These are phyloP conservation scores for Halcyon senegalensis DNA, from an alignment of 2,113 vertebrate genomes.

Conservation along the genomic window DNA sequence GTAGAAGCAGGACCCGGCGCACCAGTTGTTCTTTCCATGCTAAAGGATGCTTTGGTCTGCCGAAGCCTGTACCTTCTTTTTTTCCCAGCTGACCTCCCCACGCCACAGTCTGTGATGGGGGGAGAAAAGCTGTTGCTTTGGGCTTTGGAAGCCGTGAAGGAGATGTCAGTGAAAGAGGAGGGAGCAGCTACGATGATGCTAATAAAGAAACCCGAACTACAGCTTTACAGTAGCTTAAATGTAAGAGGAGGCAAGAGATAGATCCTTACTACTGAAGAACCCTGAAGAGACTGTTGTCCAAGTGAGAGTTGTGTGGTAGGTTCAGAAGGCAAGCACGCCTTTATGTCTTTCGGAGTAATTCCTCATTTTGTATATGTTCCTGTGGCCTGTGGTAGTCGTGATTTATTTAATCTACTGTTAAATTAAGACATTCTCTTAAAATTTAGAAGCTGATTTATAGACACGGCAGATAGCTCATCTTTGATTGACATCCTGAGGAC, in stretches of 20 bases:
- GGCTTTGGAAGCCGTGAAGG: neutral
- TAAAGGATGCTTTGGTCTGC: neutral
- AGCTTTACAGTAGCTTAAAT: neutral
- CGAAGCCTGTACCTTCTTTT: neutral
- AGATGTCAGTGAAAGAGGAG: neutral
- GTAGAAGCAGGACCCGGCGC: neutral
- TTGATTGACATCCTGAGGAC: slow-evolving; percentile 10
- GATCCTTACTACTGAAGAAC: neutral
- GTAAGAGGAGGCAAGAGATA: neutral
- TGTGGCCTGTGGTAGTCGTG: neutral
- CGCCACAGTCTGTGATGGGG: neutral
- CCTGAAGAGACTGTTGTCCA: neutral
- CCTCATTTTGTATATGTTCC: neutral
- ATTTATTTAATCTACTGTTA: slow-evolving; percentile 62
- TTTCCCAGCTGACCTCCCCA: neutral
- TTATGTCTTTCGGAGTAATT: neutral
- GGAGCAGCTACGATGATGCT: neutral
- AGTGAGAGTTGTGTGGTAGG: neutral
- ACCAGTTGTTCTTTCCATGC: neutral
- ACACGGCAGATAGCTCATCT: slow-evolving; percentile 53
- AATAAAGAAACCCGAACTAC: neutral
- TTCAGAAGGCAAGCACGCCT: neutral
- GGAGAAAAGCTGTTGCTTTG: neutral
- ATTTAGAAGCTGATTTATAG: slow-evolving; percentile 55
- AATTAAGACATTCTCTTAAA: slow-evolving; percentile 47